phyloP scores from a whole-genome alignment of 2,797 vertebrate genomes.

The Sylvia borin region DNA sequence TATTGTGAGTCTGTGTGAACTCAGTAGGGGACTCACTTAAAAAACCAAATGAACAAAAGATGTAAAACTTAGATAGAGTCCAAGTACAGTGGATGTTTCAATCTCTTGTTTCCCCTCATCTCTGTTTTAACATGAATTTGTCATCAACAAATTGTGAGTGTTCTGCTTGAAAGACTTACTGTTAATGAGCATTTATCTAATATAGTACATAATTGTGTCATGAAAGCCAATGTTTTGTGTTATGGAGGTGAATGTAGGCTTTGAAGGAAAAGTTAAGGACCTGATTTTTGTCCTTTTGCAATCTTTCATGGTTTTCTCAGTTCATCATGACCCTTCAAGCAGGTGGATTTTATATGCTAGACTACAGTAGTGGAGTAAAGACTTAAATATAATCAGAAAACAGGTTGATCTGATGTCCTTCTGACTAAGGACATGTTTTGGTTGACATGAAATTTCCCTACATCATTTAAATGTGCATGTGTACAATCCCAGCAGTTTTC shows the following conservation, averaged over 20 bases:
- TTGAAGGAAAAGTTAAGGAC: not conserved
- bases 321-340: not conserved
- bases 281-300: not conserved
- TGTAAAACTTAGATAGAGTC: not conserved
- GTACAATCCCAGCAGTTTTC: not conserved
- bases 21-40: not conserved
- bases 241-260: not conserved
- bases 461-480: not conserved
- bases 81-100: not conserved
- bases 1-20: not conserved
- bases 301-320: not conserved
- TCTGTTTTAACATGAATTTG: not conserved
- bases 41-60: not conserved
- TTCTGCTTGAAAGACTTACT: not conserved
- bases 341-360: not conserved
- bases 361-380: not conserved
- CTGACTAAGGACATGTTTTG: not conserved
- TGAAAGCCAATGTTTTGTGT: not conserved
- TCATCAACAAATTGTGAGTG: not conserved
- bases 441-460: not conserved
- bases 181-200: not conserved
- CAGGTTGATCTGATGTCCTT: not conserved
- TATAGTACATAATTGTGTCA: not conserved
- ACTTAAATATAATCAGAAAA: not conserved
- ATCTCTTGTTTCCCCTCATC: not conserved